phyloP scores from a whole-genome alignment of 2,113 vertebrate species.

The Tetrax tetrax region DNA sequence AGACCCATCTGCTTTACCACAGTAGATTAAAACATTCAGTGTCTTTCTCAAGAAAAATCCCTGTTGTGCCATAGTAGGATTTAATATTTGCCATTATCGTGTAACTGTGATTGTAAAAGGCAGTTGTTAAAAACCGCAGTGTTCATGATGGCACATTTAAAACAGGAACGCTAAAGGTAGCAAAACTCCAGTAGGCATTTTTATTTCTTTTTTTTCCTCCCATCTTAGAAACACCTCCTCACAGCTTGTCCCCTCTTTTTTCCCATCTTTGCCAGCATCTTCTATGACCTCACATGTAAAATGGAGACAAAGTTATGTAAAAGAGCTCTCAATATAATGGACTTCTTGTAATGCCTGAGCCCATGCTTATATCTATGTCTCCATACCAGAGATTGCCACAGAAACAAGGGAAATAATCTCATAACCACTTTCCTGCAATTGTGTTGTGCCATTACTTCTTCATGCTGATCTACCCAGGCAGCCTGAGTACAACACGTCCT shows the following conservation, averaged over 20 bases:
- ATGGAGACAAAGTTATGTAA: background rate
- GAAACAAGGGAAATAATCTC: background rate
- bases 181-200: background rate
- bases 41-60: background rate
- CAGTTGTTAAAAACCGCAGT: background rate
- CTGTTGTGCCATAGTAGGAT: background rate
- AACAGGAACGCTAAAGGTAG: background rate
- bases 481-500: background rate
- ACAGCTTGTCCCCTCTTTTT: background rate
- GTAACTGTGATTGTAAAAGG: background rate
- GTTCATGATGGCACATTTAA: background rate
- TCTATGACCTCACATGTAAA: background rate
- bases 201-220: background rate
- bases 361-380: background rate
- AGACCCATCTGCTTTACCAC: background rate
- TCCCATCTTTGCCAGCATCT: background rate
- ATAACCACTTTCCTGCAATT: background rate
- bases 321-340: background rate
- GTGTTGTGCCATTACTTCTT: background rate
- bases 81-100: background rate
- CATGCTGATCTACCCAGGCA: background rate
- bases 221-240: background rate
- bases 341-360: accelerated
- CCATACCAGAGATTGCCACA: background rate
- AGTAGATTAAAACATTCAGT: background rate